Percentiles rank a stretch among this genome's conserved stretches.
These are phyloP conservation scores for Desmodus rotundus DNA, from an alignment of 2,113 vertebrate species.

Conservation along the genomic window DNA sequence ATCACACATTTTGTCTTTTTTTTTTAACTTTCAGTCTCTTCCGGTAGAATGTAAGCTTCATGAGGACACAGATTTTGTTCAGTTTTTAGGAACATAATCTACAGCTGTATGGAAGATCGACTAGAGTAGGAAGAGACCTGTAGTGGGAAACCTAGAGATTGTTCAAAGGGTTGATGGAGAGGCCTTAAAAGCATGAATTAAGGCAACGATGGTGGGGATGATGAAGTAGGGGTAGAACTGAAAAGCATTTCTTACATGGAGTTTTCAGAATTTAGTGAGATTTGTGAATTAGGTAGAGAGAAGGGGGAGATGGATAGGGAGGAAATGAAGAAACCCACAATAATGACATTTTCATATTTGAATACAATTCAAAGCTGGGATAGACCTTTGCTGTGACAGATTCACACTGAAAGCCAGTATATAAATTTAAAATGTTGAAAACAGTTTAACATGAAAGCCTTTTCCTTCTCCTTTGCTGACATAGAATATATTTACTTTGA, in stretches of 20 bases:
- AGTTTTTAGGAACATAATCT: background rate
- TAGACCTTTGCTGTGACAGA: background rate
- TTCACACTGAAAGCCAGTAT: background rate
- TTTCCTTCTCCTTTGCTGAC: constrained; percentile 5
- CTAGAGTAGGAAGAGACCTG: background rate
- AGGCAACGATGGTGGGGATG: background rate
- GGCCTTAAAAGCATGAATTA: background rate
- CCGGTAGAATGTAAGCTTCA: background rate
- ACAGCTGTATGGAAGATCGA: background rate
- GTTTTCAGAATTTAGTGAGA: background rate
- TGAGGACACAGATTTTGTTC: background rate
- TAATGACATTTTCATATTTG: background rate
- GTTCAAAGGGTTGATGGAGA: background rate
- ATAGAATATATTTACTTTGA: constrained; percentile 19
- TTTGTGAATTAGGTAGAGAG: background rate
- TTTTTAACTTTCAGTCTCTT: background rate
- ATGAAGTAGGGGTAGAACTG: background rate
- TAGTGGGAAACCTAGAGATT: background rate
- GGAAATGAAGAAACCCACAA: background rate
- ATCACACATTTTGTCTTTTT: background rate
- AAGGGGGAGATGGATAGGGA: background rate
- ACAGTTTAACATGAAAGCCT: background rate
- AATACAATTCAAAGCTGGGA: background rate
- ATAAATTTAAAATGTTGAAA: constrained; percentile 27
- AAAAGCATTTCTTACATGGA: background rate